Evolutionary conservation across 2,113 vertebrate species (phyloP), one percentile per base, ranked within the genome.

Genomic region (Malaclemys terrapin): DNA sequence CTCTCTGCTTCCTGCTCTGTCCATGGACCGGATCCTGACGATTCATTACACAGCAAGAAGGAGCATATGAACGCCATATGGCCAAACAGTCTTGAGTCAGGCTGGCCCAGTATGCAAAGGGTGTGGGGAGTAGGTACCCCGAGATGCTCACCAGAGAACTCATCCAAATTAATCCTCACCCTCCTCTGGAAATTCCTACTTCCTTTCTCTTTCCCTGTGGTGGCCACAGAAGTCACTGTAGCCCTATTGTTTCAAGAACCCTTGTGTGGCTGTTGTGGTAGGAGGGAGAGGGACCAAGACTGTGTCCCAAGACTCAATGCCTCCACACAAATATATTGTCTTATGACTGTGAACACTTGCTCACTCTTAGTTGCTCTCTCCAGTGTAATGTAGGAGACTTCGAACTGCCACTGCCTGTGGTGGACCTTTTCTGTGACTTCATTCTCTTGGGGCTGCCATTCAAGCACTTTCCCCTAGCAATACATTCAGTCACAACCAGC

Each of bases 101-200:
- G 14, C 79, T 53, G 35, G 53, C 84, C 72, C 19, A 83, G 69
- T 50, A 88, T 91, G 57, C 69, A 76, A 45, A 42, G 17, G n/a
- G 38, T 42, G 16, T 72, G 69, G 69, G n/a, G n/a, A 83, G 90
- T 90, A 45, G 29, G 45, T 80, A 50, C 50, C 35, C 86, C 45
- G 84, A 93, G 92, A 89, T 16, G 16, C 20, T 89, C 45, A 62
- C 11, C n/a, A 31, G 78, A 96, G 81, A 75, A 92, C 57, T 50
- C 80, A 90, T 35, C 2, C 69, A 25, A 47, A 13, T 31, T n/a
- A 25, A 1, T 45, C 80, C 88, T 49, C 42, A 45, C 5, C 0
- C 0, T 75, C 10, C 80, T 35, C 0, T 1, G 1, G 81, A 87
- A 93, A 47, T 89, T 80, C 22, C 53, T 80, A 25, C 17, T 85